A percentile compares a stretch with the other conserved stretches of the same genome.
Evolutionary conservation across 2,113 vertebrate genomes (phyloP).

Genomic region (Grammomys surdaster): DNA sequence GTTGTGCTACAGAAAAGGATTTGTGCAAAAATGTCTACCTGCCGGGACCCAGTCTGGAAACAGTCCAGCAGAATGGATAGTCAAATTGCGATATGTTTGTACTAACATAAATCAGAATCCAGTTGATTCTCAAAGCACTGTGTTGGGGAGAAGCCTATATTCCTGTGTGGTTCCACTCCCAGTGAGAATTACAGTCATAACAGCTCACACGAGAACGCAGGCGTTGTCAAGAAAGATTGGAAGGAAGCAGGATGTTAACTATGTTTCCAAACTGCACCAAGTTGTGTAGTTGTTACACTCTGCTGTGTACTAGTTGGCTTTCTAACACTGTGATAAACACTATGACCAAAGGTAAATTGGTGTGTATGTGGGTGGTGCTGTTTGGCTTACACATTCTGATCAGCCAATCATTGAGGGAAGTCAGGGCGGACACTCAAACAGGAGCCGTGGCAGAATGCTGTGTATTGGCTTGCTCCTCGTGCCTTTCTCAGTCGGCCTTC

Average conservation of each 20-base stretch:
- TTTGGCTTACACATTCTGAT: not conserved
- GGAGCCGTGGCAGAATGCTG: not conserved
- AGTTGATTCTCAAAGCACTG: constrained; percentile 15
- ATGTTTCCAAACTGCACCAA: constrained; percentile 37
- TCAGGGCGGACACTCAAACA: not conserved
- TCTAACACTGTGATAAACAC: not conserved
- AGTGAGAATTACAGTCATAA: not conserved
- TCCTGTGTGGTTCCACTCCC: not conserved
- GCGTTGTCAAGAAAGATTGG: not conserved
- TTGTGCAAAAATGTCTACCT: constrained; percentile 8
- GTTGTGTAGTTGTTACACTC: not conserved
- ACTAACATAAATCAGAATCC: constrained; percentile 1
- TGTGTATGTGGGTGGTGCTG: no score
- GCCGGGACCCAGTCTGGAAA: not conserved
- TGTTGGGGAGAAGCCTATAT: not conserved
- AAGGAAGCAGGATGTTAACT: not conserved
- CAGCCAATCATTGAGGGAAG: not conserved
- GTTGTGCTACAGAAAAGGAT: not conserved
- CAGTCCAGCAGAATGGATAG: not conserved
- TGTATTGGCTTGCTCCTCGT: not conserved
- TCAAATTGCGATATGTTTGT: not conserved
- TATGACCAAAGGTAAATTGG: not conserved
- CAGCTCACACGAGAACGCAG: not conserved
- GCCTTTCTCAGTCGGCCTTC: not conserved
- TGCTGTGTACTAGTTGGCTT: not conserved